These are phyloP conservation scores for Tupiocoris notatus DNA, from an alignment of 2,888 invertebrate genomes.

Conservation along the genomic window DNA sequence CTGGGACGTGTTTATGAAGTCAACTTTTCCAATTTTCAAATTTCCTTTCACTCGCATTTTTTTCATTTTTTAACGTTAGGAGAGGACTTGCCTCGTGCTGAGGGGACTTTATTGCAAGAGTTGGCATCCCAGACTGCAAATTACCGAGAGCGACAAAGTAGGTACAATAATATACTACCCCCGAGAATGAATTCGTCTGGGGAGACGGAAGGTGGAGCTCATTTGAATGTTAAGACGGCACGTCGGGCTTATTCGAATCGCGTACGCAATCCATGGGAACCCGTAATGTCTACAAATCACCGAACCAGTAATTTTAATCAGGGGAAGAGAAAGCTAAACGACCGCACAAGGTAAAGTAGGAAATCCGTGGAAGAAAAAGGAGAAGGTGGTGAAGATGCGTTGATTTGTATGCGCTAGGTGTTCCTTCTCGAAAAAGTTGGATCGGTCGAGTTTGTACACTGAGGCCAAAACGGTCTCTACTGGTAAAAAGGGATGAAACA, in stretches of 20 bases:
- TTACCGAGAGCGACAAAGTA: no score
- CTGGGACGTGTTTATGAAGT: no score
- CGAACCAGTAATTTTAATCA: slow-evolving; percentile 23
- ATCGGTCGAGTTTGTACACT: background rate
- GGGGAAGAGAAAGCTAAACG: slow-evolving; percentile 18
- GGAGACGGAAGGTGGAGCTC: background rate
- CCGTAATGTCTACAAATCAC: slow-evolving; percentile 19
- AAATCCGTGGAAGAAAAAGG: background rate
- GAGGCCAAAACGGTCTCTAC: no score
- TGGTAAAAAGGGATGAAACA: no score
- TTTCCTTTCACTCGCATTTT: no score
- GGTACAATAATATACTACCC: no score
- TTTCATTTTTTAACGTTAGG: no score
- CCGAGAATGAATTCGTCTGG: no score
- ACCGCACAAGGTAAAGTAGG: background rate
- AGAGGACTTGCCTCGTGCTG: no score
- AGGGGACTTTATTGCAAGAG: no score
- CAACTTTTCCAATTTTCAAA: no score
- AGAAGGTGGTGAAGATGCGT: slow-evolving; percentile 6
- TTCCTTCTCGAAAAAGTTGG: slow-evolving; percentile 1
- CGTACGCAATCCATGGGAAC: slow-evolving; percentile 9
- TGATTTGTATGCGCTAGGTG: slow-evolving; percentile 28
- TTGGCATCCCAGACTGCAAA: no score
- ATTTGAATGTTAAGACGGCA: slow-evolving; percentile 10
- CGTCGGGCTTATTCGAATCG: slow-evolving; percentile 8